Percentiles rank a stretch among this genome's conserved stretches.
Conservation (phyloP, 53 echinoderm and acorn worm species). For the Arbacia lixula region DNA sequence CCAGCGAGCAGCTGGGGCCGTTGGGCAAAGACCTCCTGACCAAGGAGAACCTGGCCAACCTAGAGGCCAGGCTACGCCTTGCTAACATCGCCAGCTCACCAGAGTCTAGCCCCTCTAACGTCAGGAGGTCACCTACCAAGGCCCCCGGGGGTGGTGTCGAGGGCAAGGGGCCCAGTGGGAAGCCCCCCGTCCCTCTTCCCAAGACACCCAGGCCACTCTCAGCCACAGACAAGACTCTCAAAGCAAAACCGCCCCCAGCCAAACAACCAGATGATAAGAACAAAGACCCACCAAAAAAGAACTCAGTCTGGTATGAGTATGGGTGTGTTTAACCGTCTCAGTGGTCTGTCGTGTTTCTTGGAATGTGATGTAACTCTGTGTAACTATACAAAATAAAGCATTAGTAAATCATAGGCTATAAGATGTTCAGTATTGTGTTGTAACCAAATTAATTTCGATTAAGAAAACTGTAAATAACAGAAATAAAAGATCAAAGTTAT, state of each 20-base stretch:
- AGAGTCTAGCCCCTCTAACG: constrained; percentile 34
- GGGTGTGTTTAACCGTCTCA: constrained; percentile 91
- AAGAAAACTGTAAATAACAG: too few species aligned
- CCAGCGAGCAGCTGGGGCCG: constrained; percentile 36
- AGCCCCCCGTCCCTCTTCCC: constrained; percentile 42
- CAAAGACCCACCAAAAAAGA: constrained; percentile 71
- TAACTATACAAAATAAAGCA: too few species aligned
- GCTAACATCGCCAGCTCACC: constrained; percentile 37
- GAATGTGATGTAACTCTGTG: too few species aligned
- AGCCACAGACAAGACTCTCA: constrained; percentile 42
- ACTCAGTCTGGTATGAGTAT: constrained; percentile 99
- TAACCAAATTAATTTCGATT: too few species aligned
- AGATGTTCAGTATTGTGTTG: too few species aligned
- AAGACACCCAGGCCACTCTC: constrained; percentile 27
- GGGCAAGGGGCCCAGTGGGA: constrained; percentile 23
- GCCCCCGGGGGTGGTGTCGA: constrained; percentile 13
- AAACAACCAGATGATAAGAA: constrained; percentile 45
- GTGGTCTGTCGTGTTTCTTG: too few species aligned
- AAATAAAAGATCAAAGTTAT: too few species aligned
- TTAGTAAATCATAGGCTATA: too few species aligned
- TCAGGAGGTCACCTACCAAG: constrained; percentile 8
- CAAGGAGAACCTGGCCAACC: constrained; percentile 54
- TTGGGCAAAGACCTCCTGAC: constrained; percentile 37
- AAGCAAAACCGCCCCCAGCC: constrained; percentile 22
- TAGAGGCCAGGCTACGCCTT: constrained; percentile 45